Evolutionary conservation across 2,797 vertebrate genomes (phyloP).

Genomic region (Premnoplex brunnescens): DNA sequence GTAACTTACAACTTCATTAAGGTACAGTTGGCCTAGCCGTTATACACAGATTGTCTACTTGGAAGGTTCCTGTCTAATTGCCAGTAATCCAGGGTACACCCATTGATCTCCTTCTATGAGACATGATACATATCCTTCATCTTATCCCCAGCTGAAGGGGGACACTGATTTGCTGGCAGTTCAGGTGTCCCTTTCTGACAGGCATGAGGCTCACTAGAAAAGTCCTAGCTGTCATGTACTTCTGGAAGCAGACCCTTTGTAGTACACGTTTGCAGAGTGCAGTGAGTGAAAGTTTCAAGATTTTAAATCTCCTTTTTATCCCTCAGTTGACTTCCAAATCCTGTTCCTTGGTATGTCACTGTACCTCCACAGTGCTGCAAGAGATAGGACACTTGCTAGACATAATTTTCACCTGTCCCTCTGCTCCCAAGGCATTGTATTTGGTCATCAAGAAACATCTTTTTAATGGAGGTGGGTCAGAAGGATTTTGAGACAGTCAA

Average conservation of each 20-base stretch:
- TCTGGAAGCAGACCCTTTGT: background rate
- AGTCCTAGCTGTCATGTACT: background rate
- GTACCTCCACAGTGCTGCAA: background rate
- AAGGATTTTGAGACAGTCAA: background rate
- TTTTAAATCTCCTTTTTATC: background rate
- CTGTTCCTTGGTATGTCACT: background rate
- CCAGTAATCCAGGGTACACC: background rate
- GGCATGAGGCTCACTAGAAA: background rate
- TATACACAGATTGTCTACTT: background rate
- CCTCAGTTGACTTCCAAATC: background rate
- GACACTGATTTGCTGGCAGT: background rate
- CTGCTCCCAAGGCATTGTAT: background rate
- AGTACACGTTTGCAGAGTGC: background rate
- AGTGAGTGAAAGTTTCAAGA: background rate
- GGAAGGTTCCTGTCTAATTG: background rate
- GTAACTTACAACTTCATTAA: background rate
- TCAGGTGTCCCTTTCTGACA: background rate
- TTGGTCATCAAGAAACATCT: background rate
- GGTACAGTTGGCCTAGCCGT: background rate
- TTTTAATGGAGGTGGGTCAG: background rate
- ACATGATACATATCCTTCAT: background rate
- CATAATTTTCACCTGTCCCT: background rate
- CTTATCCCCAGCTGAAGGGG: background rate
- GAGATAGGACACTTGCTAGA: background rate
- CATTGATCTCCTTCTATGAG: background rate